Evolutionary conservation across 2,797 vertebrate genomes (phyloP), one percentile per base, ranked within the genome.

Genomic region (Kryptopterus vitreolus): DNA sequence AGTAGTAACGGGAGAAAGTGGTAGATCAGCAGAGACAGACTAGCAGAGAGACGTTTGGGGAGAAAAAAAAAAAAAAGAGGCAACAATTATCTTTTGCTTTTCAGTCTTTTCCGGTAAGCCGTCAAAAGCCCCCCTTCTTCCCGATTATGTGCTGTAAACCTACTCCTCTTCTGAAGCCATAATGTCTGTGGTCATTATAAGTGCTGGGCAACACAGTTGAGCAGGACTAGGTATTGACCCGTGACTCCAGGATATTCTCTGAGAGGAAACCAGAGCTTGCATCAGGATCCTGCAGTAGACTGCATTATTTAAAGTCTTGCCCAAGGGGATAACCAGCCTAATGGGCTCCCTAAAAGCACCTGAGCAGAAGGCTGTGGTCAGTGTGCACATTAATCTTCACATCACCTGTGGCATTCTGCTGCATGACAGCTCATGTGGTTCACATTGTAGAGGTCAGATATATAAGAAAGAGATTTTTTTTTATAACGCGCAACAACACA

Each of bases 251-350:
- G 83, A 86, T 80, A 81, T 80, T 81, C 79, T 74, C 75, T 77
- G 69, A 83, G 81, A 82, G 73, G 85, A 85, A 86, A 86, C 83
- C 84, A 83, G 85, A 86, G 83, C 81, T 38, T 77, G 85, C 81
- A 75, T 65, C 73, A 62, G 77, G 77, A 78, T 75, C 58, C 72
- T 38, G 68, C 73, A 65, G n/a, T 29, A 68, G 76, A 43, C 53
- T 85, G 83, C 81, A 86, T 86, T 86, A 86, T 86, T 86, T 82
- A 86, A 74, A 79, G 72, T 24, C 15, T 69, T 5, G 69, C 85
- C 79, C 73, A 24, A 24, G 77, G 85, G 83, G 76, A 83, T 48
- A 77, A 74, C 48, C 31, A 33, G 76, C 52, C 82, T 83, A 85
- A 85, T 83, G 81, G 81, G 62, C 79, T 75, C 65, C 70, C 79